Evolutionary conservation across 2,888 invertebrate genomes (phyloP), one percentile per base, ranked within the genome.

Genomic region (Plebejus melissa): DNA sequence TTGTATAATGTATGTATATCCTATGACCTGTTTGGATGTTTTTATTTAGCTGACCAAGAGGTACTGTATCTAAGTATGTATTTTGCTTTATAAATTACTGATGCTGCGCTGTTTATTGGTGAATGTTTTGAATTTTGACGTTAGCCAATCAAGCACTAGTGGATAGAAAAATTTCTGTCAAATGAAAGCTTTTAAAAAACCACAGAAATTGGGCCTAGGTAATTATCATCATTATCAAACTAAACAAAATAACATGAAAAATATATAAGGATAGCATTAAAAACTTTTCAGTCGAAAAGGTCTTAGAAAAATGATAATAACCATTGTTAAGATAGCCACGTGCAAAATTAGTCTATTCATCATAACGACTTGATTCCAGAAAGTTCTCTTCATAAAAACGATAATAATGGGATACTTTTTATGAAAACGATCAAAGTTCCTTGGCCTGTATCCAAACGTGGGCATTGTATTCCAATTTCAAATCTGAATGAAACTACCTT

Each of bases 351-450:
- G 70, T 41, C 22, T 22, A 41, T 22, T 54, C 72, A 71, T 28
- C 32, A 6, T 28, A 72, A 72, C 50, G 72, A 72, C 54, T 72
- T 54, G 16, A 16, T 50, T 50, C 54, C 72, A 72, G 50, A 72
- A 70, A 70, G 41, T 70, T 41, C 3, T 36, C 41, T 41, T 70
- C 38, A 41, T 70, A 70, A 70, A 70, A 28, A 22, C 32, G 54
- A 72, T 28, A 50, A 32, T 72, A 72, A 72, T 72, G 28, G 72
- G 50, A 32, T 32, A 13, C 16, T 72, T 50, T 16, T 28, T 11
- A 16, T 16, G 50, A 54, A 72, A 72, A 72, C 54, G 72, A 32
- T 54, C 22, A 72, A 72, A 72, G 72, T 72, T 54, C 50, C n/a
- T 54, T 72, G 72, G 72, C 72, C 54, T 28, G 22, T 28, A 28